phyloP scores from a whole-genome alignment of 1,140 invertebrate genomes.

The Drosophila azteca region DNA sequence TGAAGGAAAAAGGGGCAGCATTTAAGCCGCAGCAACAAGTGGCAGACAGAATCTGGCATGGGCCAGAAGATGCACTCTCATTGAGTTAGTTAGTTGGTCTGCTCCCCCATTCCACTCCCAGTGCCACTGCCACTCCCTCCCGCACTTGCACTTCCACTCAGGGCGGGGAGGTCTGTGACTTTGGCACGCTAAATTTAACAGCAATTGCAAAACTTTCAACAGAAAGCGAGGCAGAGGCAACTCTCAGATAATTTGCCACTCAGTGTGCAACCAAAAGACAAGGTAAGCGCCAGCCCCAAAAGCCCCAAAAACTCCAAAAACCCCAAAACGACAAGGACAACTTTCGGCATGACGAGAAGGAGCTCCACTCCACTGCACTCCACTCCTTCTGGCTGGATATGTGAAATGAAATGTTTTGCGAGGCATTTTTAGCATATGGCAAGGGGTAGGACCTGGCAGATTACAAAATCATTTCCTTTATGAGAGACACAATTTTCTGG shows the following conservation, averaged over 20 bases:
- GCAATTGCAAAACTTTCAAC: conserved; percentile 76
- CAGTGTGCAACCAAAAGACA: conserved; percentile 21
- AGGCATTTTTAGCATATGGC: conserved; percentile 30
- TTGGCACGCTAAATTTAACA: conserved; percentile 75
- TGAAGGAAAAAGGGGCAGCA: neutral
- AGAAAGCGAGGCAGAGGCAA: conserved; percentile 9
- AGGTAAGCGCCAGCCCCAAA: conserved; percentile 17
- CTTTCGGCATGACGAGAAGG: neutral
- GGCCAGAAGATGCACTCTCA: conserved; percentile 53
- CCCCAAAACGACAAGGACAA: conserved; percentile 16
- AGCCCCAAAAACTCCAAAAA: neutral
- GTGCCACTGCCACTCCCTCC: conserved; percentile 21
- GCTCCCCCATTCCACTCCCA: conserved; percentile 22
- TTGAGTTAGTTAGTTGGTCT: conserved; percentile 70
- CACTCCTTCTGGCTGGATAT: neutral
- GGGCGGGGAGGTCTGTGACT: conserved; percentile 4
- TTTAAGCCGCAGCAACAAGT: conserved; percentile 73
- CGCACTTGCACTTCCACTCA: conserved; percentile 13
- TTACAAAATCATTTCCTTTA: conserved; percentile 46
- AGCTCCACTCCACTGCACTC: no score
- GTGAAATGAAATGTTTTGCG: conserved; percentile 2
- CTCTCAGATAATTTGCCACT: conserved; percentile 72
- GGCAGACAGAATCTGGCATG: conserved; percentile 26
- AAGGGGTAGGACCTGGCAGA: conserved; percentile 2
- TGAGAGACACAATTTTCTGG: conserved; percentile 49